Evolutionary conservation across 2,888 invertebrate species (phyloP), one percentile per base, ranked within the genome.

Genomic region (Drosophila meridiana): DNA sequence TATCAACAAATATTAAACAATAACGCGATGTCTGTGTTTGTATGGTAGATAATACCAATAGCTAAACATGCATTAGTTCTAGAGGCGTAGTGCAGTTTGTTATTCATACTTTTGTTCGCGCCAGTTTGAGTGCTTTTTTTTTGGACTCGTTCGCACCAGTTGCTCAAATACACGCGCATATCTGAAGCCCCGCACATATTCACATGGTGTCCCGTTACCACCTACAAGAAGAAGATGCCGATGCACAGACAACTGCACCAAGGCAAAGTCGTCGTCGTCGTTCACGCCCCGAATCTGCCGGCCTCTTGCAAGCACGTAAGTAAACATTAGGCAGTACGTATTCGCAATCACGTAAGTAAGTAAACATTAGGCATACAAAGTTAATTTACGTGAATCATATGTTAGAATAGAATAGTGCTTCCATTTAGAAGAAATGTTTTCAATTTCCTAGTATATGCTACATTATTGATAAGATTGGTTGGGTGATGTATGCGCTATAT

Each of bases 251-350:
- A 63, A 8, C 52, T 53, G 42, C 59, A n/a, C 42, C 63, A 14
- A 42, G 42, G 14, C 66, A 45, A 30, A 68, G 52, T 30, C 73
- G 69, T 34, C 74, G 71, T 30, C 73, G 69, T 3, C 73, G 69
- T 14, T 69, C 74, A 63, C 90, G 82, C 55, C 77, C 62, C 61
- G 91, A 91, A 48, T 71, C 64, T 55, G 42, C 89, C 58, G 90
- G 82, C 45, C 76, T 91, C 32, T 68, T 91, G 14, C 82, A 73
- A 63, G 53, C 73, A 47, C 69, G 91, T 91, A 69, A 91, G 91
- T 90, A 80, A 66, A 61, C 48, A 48, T 48, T 40, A 40, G n/a
- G n/a, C 1, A 40, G 32, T 20, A 42, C 14, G 34, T 52, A 52
- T 20, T 52, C 7, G 20, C 34, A 52, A 38, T 28, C 53, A 55